Evolutionary conservation across 2,888 invertebrate species (phyloP).

Genomic region (Lumbricus terrestris): DNA sequence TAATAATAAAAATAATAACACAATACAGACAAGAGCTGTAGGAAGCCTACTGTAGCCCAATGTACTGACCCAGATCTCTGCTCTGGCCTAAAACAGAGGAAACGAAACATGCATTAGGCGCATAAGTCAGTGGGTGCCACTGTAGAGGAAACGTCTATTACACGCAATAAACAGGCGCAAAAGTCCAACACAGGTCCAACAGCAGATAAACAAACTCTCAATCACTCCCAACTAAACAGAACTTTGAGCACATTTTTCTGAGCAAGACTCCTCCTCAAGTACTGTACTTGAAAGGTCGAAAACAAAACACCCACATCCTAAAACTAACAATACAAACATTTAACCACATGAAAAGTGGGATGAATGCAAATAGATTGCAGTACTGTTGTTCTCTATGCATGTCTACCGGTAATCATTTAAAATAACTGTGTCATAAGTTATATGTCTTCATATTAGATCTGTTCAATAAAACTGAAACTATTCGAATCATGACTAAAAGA

Average conservation of each 20-base stretch:
- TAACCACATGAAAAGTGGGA: background rate
- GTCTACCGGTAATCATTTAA: background rate
- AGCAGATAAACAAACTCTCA: background rate
- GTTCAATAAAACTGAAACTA: background rate
- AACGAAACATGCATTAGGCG: background rate
- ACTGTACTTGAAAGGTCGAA: background rate
- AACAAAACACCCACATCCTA: background rate
- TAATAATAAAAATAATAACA: too few species aligned
- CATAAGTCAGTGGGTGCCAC: background rate
- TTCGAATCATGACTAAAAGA: background rate
- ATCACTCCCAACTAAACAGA: background rate
- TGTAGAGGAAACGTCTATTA: background rate
- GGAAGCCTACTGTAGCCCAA: background rate
- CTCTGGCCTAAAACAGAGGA: background rate
- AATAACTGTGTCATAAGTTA: too few species aligned
- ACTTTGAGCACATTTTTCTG: background rate
- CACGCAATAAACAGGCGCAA: background rate
- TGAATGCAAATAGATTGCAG: background rate
- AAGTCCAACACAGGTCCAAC: too few species aligned
- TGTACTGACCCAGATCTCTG: background rate
- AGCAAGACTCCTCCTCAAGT: background rate
- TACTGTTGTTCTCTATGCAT: background rate
- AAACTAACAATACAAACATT: background rate
- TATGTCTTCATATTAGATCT: background rate
- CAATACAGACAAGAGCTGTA: background rate